Evolutionary conservation across 2,888 invertebrate genomes (phyloP), one percentile per base, ranked within the genome.

Genomic region (Lasioglossum leucozonium): DNA sequence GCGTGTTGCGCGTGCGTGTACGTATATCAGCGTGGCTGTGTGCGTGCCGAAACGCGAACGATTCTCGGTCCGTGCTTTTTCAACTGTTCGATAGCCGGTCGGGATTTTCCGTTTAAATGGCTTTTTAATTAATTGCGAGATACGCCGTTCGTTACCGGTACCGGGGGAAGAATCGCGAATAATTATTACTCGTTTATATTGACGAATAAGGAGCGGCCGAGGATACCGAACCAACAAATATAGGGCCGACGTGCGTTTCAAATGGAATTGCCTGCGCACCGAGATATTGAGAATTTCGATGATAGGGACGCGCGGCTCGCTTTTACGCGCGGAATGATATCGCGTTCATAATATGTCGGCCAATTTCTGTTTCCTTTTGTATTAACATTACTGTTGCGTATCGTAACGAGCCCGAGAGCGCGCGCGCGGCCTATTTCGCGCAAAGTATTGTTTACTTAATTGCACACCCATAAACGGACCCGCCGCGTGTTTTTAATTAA

Each of bases 381-480:
- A 72, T 84, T 75, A 84, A 79, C 84, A 75, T 84, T 75, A 79
- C 72, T 44, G 37, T 67, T 81, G 55, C 62, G 58, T 47, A 67
- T 74, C 51, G 51, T 77, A 82, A 86, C 82, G 72, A 73, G 26
- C 80, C 65, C 30, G 62, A 26, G 47, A 18, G 22, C 3, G 10
- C n/a, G 51, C n/a, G 30, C 51, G 22, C 30, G 40, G 30, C 76
- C 65, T 74, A 55, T 65, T 72, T 37, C 40, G 44, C 69, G 16
- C 65, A 26, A 71, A 42, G 51, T 81, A 77, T 78, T 86, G 83
- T 87, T 87, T 87, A 83, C 65, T 79, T 77, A 86, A 77, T 86
- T 74, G 55, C 67, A 82, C 77, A 67, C 55, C 74, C 74, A 75
- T 79, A 86, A 86, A 79, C 79, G 77, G 44, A 51, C 74, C 22